phyloP scores from a whole-genome alignment of 2,113 vertebrate species.

The Oncorhynchus keta region DNA sequence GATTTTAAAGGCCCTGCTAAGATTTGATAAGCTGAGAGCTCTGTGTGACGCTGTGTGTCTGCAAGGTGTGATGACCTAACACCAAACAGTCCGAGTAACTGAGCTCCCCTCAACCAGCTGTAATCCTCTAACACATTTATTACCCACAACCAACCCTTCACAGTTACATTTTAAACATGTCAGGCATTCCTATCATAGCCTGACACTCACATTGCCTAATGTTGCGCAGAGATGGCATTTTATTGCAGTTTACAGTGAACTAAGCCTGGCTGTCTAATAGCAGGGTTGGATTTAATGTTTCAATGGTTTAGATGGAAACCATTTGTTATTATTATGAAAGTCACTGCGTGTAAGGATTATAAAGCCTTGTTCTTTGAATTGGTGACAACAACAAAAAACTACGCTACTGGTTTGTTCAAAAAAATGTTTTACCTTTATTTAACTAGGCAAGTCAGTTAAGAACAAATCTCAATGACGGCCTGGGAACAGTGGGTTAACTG shows the following conservation, averaged over 20 bases:
- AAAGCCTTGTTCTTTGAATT: too few relatives aligned
- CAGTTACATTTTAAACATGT: constrained; percentile 5
- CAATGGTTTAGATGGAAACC: too few relatives aligned
- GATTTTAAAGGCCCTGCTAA: not conserved
- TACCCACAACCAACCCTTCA: not conserved
- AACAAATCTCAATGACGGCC: too few relatives aligned
- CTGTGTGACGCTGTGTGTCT: not conserved
- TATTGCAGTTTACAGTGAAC: not conserved
- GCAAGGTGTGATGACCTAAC: not conserved
- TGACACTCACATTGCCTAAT: not conserved
- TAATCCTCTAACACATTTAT: constrained; percentile 1
- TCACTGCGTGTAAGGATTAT: too few relatives aligned
- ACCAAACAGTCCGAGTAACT: not conserved
- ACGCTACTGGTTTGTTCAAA: too few relatives aligned
- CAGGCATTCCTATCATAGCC: not conserved
- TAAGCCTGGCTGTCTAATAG: not conserved
- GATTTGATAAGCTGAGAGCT: too few relatives aligned
- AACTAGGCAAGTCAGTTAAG: too few relatives aligned
- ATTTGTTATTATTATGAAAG: too few relatives aligned
- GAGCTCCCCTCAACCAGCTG: not conserved
- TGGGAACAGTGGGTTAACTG: too few relatives aligned
- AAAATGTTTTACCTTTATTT: too few relatives aligned
- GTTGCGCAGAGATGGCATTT: not conserved
- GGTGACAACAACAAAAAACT: too few relatives aligned
- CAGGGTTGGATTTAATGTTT: not conserved